These are phyloP conservation scores for Mamestra configurata DNA, from an alignment of 1,140 invertebrate species.

Conservation along the genomic window DNA sequence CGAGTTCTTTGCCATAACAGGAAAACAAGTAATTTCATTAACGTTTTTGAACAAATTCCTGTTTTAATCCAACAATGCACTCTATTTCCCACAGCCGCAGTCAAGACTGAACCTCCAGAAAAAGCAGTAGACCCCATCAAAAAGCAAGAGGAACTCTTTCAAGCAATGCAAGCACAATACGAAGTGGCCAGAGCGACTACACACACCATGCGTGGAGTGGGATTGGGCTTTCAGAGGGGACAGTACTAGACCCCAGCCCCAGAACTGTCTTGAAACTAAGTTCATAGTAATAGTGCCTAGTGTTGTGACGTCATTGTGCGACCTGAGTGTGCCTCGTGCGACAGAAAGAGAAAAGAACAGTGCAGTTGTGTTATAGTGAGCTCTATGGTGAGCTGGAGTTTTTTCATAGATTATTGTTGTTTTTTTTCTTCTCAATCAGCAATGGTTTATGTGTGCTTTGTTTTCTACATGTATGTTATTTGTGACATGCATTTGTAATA, in stretches of 20 bases:
- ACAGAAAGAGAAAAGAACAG: not conserved
- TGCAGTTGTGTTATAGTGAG: not conserved
- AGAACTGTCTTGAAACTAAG: not conserved
- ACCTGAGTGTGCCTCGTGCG: not conserved
- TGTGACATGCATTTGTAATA: not conserved
- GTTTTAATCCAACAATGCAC: too few species aligned
- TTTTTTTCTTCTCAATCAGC: not conserved
- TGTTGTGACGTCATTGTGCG: slow-evolving; percentile 11
- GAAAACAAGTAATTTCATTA: too few species aligned
- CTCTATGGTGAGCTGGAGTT: not conserved
- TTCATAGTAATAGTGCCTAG: not conserved
- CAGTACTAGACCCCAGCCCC: slow-evolving; percentile 76
- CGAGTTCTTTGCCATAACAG: too few species aligned
- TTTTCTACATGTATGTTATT: not conserved
- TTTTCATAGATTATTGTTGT: not conserved
- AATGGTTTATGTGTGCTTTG: too few species aligned
- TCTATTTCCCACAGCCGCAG: slow-evolving; percentile 66
- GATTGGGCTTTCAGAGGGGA: slow-evolving; percentile 92
- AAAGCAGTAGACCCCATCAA: slow-evolving; percentile 90
- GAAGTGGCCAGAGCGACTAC: slow-evolving; percentile 97
- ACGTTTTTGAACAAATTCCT: too few species aligned
- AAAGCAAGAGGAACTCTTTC: slow-evolving; percentile 97
- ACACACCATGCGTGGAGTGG: slow-evolving; percentile 97
- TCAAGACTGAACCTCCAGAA: slow-evolving; percentile 67
- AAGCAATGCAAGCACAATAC: slow-evolving; percentile 97